These are phyloP conservation scores for Coenobita brevimanus DNA, from an alignment of 1,140 invertebrate genomes.

Conservation along the genomic window DNA sequence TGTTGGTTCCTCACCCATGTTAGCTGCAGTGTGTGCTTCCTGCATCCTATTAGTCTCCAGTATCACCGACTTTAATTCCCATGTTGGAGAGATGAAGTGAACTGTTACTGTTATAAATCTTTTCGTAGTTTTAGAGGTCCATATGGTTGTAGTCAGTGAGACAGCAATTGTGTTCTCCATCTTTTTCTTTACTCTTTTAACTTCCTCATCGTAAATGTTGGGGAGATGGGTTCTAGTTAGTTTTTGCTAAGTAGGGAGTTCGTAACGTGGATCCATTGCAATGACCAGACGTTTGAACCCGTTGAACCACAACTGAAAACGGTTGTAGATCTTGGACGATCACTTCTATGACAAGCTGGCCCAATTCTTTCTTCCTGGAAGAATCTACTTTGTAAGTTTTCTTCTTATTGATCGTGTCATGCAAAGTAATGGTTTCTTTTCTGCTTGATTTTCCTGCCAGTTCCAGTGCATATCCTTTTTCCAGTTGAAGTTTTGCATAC, in stretches of 20 bases:
- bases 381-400: background rate
- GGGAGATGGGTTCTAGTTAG: background rate
- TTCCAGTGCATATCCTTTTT: background rate
- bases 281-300: background rate
- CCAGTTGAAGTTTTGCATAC: background rate
- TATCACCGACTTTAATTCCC: background rate
- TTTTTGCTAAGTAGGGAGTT: background rate
- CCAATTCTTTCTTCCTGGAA: background rate
- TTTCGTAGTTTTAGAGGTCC: background rate
- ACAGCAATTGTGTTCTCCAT: background rate
- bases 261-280: conserved; percentile 3
- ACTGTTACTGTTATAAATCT: background rate
- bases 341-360: background rate
- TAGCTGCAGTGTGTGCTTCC: background rate
- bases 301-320: background rate
- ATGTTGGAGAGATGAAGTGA: background rate
- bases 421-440: background rate
- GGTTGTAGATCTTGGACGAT: background rate
- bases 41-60: background rate
- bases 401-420: background rate
- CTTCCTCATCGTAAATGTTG: background rate
- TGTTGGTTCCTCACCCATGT: background rate
- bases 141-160: background rate
- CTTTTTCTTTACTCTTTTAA: background rate
- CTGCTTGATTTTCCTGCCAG: too few species aligned